Evolutionary conservation across 2,888 invertebrate species (phyloP).

Genomic region (Archips xylosteana): DNA sequence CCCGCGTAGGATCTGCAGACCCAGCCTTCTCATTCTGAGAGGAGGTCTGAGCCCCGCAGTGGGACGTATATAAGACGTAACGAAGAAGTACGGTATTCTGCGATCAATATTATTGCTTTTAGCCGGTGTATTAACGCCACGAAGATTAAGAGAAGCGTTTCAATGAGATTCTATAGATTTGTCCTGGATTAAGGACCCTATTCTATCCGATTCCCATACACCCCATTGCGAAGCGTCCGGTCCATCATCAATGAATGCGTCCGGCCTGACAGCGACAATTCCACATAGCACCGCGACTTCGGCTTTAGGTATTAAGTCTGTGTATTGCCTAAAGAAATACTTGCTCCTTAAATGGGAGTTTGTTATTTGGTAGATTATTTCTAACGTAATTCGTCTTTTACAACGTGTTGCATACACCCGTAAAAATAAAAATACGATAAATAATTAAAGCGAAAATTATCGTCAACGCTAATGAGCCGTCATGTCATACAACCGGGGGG

Average conservation of each 20-base stretch:
- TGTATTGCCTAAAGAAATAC: neutral
- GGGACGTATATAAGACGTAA: no score
- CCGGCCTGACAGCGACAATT: slow-evolving; percentile 29
- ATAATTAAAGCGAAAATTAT: no score
- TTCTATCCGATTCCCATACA: slow-evolving; percentile 21
- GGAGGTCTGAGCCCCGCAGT: no score
- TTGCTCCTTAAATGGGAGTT: neutral
- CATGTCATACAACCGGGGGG: no score
- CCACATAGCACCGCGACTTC: slow-evolving; percentile 19
- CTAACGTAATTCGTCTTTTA: no score
- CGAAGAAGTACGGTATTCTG: neutral
- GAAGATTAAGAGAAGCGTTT: neutral
- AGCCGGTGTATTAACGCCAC: no score
- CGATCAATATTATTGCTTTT: neutral
- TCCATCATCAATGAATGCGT: slow-evolving; percentile 37
- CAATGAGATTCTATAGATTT: neutral
- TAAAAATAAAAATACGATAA: no score
- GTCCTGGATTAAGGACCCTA: slow-evolving; percentile 23
- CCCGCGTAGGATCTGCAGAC: no score
- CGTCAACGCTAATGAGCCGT: no score
- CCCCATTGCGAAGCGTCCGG: slow-evolving; percentile 32
- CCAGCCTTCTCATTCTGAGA: no score
- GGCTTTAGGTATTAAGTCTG: neutral
- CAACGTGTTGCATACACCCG: no score
- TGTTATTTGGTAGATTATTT: no score